phyloP scores from a whole-genome alignment of 2,888 invertebrate species.

The Fissipunctia ypsillon region DNA sequence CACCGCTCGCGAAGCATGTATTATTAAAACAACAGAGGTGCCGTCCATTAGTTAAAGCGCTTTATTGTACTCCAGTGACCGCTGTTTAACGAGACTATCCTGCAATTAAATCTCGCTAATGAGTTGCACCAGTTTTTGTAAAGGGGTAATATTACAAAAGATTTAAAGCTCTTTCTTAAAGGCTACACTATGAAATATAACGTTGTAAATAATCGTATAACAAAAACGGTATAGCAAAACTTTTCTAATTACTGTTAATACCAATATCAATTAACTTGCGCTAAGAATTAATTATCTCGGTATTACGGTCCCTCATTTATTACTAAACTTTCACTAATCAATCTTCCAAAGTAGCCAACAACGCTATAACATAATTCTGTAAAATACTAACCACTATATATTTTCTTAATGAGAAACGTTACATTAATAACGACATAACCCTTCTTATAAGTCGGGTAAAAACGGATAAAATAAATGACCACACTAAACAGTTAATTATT shows the following conservation, averaged over 20 bases:
- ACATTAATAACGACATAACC: constrained; percentile 4
- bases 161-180: constrained; percentile 39
- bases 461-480: constrained; percentile 31
- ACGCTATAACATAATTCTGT: constrained; percentile 64
- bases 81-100: constrained; percentile 51
- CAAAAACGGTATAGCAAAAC: constrained; percentile 80
- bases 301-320: constrained; percentile 88
- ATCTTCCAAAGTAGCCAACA: constrained; percentile 81
- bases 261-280: constrained; percentile 89
- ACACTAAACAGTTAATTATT: constrained; percentile 2
- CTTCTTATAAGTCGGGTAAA: constrained; percentile 3
- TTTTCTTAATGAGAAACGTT: constrained; percentile 60
- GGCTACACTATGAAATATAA: constrained; percentile 53
- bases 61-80: constrained; percentile 57
- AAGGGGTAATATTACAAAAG: constrained; percentile 36
- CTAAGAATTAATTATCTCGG: constrained; percentile 89
- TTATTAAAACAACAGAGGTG: constrained; percentile 53
- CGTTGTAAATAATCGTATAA: constrained; percentile 68
- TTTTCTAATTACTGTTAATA: constrained; percentile 90
- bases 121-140: constrained; percentile 46
- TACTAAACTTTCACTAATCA: constrained; percentile 89
- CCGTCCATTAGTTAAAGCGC: constrained; percentile 57
- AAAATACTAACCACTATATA: constrained; percentile 59
- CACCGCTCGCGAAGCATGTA: constrained; percentile 40
- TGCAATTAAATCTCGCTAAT: constrained; percentile 59